Conservation (phyloP, 2,888 invertebrate genomes). For the Glyphotaelius pellucidus region DNA sequence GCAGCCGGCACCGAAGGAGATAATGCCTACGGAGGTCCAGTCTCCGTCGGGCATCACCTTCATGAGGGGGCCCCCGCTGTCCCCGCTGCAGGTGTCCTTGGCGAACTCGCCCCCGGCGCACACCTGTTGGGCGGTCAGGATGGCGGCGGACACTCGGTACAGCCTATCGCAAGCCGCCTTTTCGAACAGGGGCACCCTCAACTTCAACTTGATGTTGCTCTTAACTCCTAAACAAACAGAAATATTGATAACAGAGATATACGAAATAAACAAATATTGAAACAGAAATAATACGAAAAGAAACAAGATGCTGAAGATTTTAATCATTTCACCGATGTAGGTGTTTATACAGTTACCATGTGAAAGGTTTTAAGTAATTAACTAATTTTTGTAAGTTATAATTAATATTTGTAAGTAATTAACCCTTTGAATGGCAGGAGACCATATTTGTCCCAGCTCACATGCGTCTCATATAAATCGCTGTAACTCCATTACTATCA, state of each 20-base stretch:
- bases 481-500: no score
- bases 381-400: no score
- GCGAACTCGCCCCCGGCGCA: slow-evolving; percentile 84
- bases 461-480: no score
- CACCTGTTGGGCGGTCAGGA: slow-evolving; percentile 77
- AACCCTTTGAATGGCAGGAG: no score
- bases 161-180: slow-evolving; percentile 76
- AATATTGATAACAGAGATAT: no score
- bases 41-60: slow-evolving; percentile 72
- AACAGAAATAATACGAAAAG: background rate
- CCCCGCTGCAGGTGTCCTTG: slow-evolving; percentile 86
- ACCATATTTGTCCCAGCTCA: no score
- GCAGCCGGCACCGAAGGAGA: slow-evolving; percentile 83
- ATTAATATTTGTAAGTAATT: no score
- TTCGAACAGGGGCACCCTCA: slow-evolving; percentile 78
- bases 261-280: no score
- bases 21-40: slow-evolving; percentile 81
- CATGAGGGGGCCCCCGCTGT: slow-evolving; percentile 89
- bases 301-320: background rate
- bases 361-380: no score
- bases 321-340: no score
- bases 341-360: no score
- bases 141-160: slow-evolving; percentile 74
- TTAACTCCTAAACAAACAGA: slow-evolving; percentile 70
- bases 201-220: slow-evolving; percentile 81